These are phyloP conservation scores for Pseudocheirus occidentalis DNA, from an alignment of 2,797 vertebrate species.

Conservation along the genomic window DNA sequence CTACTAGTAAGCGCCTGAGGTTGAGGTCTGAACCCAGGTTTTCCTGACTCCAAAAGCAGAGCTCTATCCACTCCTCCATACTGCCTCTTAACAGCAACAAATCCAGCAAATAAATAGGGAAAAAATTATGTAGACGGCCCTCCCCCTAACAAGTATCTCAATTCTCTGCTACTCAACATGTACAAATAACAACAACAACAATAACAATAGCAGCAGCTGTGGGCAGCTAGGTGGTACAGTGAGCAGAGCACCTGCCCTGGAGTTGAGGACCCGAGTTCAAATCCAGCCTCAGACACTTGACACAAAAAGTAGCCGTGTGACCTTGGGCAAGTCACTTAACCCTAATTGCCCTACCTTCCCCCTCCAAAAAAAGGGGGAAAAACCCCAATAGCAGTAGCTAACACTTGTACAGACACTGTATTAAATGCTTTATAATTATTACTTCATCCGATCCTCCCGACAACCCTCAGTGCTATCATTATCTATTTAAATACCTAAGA, in stretches of 20 bases:
- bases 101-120: background rate
- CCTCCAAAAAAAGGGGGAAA: no score
- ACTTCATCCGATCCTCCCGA: background rate
- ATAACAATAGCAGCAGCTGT: no score
- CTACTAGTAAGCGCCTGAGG: background rate
- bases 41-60: background rate
- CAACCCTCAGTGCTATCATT: background rate
- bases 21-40: background rate
- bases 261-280: no score
- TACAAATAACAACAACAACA: background rate
- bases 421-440: background rate
- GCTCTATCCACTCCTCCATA: background rate
- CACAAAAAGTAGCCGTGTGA: no score
- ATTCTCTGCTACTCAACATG: background rate
- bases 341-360: no score
- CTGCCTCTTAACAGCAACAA: background rate
- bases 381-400: background rate
- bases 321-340: no score
- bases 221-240: no score
- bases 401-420: background rate
- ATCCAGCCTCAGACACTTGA: no score
- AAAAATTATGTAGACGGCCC: background rate
- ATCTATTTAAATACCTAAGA: background rate
- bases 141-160: background rate
- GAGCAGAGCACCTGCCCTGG: no score